phyloP scores from a whole-genome alignment of 2,113 vertebrate species.

The Cygnus atratus region DNA sequence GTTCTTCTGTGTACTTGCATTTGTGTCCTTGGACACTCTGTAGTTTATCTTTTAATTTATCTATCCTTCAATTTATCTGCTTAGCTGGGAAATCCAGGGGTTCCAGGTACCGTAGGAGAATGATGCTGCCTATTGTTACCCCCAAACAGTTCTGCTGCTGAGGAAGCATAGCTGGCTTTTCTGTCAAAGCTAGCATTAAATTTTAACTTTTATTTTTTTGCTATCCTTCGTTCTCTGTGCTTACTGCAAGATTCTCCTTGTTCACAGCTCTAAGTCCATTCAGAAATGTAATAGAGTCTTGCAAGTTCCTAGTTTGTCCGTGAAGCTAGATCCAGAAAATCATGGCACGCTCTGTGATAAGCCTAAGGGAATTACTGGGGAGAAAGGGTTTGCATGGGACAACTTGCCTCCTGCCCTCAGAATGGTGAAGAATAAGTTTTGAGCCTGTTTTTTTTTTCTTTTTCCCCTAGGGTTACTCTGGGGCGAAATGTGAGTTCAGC shows the following conservation, averaged over 20 bases:
- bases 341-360: not conserved
- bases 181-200: not conserved
- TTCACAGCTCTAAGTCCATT: not conserved
- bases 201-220: not conserved
- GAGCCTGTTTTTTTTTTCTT: not conserved
- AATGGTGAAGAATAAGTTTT: not conserved
- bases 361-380: not conserved
- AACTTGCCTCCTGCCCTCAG: not conserved
- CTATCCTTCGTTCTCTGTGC: not conserved
- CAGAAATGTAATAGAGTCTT: not conserved
- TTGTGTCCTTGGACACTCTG: not conserved
- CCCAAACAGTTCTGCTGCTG: not conserved
- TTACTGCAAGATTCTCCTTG: not conserved
- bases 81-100: not conserved
- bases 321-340: not conserved
- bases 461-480: conserved; percentile 81
- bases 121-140: not conserved
- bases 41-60: not conserved
- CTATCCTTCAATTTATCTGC: not conserved
- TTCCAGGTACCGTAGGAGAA: not conserved
- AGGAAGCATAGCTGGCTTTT: not conserved
- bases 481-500: conserved; percentile 82
- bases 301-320: not conserved
- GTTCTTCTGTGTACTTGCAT: not conserved
- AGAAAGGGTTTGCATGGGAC: not conserved